These are phyloP conservation scores for Raphicerus campestris DNA, from an alignment of 2,113 vertebrate species.

Conservation along the genomic window DNA sequence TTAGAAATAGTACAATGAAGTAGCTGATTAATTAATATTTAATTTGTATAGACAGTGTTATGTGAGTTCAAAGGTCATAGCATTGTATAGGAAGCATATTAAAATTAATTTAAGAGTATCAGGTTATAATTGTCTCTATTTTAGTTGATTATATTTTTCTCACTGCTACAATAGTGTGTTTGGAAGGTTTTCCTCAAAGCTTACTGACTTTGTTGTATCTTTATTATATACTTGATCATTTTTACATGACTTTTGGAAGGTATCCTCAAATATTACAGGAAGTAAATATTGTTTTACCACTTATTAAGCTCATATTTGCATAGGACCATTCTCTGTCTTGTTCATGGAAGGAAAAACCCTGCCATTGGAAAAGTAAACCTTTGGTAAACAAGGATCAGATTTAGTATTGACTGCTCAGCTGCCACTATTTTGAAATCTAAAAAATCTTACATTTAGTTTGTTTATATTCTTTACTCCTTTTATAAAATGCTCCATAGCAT, in stretches of 20 bases:
- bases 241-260: not conserved
- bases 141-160: not conserved
- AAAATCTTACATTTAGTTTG: not conserved
- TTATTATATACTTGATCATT: not conserved
- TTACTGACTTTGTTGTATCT: not conserved
- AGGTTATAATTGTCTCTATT: not conserved
- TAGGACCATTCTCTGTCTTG: not conserved
- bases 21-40: not conserved
- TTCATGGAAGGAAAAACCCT: not conserved
- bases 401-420: not conserved
- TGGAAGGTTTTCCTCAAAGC: not conserved
- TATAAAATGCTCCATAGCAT: not conserved
- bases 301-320: not conserved
- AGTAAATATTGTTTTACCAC: not conserved
- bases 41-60: not conserved
- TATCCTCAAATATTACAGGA: not conserved
- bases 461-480: not conserved
- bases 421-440: not conserved
- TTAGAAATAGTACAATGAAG: not conserved
- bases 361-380: not conserved
- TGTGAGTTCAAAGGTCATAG: not conserved
- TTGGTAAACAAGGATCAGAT: not conserved
- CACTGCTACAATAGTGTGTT: not conserved
- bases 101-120: slow-evolving; percentile 6
- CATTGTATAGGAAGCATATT: not conserved